Conservation (phyloP, 2,888 invertebrate species). For the Apeira syringaria region DNA sequence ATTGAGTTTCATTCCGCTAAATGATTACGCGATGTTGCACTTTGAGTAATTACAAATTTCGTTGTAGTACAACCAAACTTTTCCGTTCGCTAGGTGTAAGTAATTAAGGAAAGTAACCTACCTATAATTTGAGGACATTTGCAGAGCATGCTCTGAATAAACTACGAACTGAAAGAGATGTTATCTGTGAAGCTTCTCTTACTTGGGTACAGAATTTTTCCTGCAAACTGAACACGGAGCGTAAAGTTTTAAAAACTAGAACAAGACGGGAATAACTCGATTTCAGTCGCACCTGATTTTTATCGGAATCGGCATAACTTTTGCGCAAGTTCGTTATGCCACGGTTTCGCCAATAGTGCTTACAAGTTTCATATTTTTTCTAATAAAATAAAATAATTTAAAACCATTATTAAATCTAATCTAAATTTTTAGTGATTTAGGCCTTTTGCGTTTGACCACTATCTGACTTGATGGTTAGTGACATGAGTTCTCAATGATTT, state of each 20-base stretch:
- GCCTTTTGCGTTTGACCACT: no score
- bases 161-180: conserved; percentile 11
- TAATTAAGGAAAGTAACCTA: conserved; percentile 15
- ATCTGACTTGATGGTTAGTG: no score
- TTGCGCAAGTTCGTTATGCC: conserved; percentile 9
- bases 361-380: no score
- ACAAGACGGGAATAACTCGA: conserved; percentile 27
- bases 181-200: neutral
- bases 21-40: no score
- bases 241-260: conserved; percentile 23
- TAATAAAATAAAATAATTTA: no score
- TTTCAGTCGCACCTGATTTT: conserved; percentile 21
- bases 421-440: no score
- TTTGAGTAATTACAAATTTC: conserved; percentile 15
- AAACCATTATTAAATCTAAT: no score
- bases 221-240: conserved; percentile 12
- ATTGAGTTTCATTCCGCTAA: no score
- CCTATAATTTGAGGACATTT: conserved; percentile 6
- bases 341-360: no score
- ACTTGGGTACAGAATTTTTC: conserved; percentile 10
- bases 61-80: no score
- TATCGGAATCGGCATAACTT: conserved; percentile 21
- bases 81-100: conserved; percentile 9
- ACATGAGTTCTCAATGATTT: no score
- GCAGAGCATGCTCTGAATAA: conserved; percentile 17